Evolutionary conservation across 2,797 vertebrate genomes (phyloP).

Genomic region (Hafferia zeledoni): DNA sequence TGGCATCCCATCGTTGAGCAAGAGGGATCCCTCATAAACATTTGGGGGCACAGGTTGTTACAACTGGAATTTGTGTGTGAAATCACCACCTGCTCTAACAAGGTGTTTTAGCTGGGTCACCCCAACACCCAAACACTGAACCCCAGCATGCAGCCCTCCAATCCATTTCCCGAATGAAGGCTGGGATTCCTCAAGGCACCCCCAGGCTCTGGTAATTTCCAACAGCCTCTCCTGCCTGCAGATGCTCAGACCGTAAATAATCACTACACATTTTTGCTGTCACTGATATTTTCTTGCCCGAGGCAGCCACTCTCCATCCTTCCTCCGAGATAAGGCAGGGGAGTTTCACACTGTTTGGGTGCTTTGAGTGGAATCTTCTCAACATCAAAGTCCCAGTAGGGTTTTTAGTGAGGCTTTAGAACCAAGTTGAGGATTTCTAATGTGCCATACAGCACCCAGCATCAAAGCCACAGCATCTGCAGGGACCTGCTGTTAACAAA

Average conservation of each 20-base stretch:
- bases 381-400: slow-evolving; percentile 56
- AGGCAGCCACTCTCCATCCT: not conserved
- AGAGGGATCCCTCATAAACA: not conserved
- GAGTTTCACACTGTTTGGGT: slow-evolving; percentile 9
- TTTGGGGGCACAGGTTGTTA: not conserved
- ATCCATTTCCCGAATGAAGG: not conserved
- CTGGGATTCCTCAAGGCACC: not conserved
- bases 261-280: not conserved
- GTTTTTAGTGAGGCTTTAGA: slow-evolving; percentile 23
- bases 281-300: not conserved
- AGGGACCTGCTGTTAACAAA: slow-evolving; percentile 24
- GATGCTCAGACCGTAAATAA: slow-evolving; percentile 47
- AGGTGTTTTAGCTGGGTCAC: not conserved
- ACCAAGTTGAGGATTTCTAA: slow-evolving; percentile 27
- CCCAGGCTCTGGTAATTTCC: not conserved
- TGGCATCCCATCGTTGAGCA: not conserved
- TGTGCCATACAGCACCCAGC: not conserved
- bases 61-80: not conserved
- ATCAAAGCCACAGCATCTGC: slow-evolving; percentile 12
- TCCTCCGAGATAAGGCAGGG: slow-evolving; percentile 15
- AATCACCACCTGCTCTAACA: rapidly evolving
- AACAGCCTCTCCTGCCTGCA: not conserved
- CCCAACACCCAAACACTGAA: not conserved
- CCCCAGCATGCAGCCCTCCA: rapidly evolving
- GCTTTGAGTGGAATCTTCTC: slow-evolving; percentile 52